Conservation (phyloP, 2,888 invertebrate species). For the Oscheius myriophilus region DNA sequence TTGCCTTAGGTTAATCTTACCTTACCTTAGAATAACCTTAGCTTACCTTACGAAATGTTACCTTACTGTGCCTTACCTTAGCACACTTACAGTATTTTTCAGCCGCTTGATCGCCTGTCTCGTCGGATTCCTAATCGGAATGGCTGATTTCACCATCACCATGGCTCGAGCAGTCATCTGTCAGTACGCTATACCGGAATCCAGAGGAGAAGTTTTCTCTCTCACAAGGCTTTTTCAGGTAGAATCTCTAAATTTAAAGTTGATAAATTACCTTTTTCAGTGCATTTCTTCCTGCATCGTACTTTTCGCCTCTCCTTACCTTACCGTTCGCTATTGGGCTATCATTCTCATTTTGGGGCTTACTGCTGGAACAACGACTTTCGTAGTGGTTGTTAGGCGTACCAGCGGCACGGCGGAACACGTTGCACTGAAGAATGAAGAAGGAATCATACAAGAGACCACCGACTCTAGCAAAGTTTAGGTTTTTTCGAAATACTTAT, state of each 20-base stretch:
- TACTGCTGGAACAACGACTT: constrained; percentile 17
- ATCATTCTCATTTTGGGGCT: constrained; percentile 31
- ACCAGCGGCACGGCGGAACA: background rate
- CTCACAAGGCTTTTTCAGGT: constrained; percentile 56
- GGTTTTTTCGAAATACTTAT: background rate
- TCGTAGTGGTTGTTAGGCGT: constrained; percentile 21
- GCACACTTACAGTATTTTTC: constrained; percentile 35
- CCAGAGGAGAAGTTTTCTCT: constrained; percentile 50
- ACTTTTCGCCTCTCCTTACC: constrained; percentile 39
- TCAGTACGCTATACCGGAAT: constrained; percentile 48
- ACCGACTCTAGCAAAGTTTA: constrained; percentile 13
- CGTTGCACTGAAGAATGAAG: constrained; percentile 8
- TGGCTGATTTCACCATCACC: constrained; percentile 50
- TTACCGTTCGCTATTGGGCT: constrained; percentile 36
- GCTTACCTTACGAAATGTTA: no score
- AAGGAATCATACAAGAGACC: background rate
- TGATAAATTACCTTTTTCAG: constrained; percentile 19
- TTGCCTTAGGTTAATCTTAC: no score
- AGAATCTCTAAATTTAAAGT: background rate
- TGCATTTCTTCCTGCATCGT: constrained; percentile 42
- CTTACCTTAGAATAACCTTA: constrained; percentile 34
- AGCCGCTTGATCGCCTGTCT: constrained; percentile 38
- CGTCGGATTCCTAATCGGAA: constrained; percentile 49
- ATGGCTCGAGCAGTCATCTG: constrained; percentile 55
- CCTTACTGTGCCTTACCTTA: no score